Base-by-base conservation (phyloP, 2,888 invertebrate species). In the Pollenia angustigena region DNA sequence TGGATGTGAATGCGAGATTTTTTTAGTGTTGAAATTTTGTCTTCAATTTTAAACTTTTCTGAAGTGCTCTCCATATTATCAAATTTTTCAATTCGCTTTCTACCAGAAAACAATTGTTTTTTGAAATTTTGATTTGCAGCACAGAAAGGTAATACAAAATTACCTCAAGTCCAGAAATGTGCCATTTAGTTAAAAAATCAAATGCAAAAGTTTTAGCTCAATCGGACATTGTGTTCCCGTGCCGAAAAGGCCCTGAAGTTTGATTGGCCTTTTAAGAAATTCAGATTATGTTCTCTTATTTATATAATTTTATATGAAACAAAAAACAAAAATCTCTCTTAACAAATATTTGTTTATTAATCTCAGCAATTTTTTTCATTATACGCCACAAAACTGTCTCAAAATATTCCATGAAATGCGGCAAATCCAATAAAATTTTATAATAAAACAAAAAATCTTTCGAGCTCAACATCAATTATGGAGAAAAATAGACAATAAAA, bases 331-430 rank as follows among this genome's bases (percentile, higher is more conserved):
- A 52, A 16, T 16, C 52, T 16, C 12, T 8, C 9, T 12, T 7
- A n/a, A 14, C 18, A 42, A 69, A 42, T 52, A 69, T 32, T 69
- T 18, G 40, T 54, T 69, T 50, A 11, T 2, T n/a, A 3, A n/a
- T 16, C 14, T 50, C 50, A n/a, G n/a, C 23, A 9, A 32, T 32
- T n/a, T 50, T 46, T 12, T 48, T 18, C 46, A 8, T 46, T 12
- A n/a, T n/a, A 50, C 32, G 10, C 6, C 16, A n/a, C 50, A 10
- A 68, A 68, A 40, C 7, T 32, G 16, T 52, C 40, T 11, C 40
- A 68, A 68, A 54, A 69, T 40, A 42, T 68, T 68, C 68, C 50
- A 68, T 68, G n/a, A 10, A 6, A 52, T 69, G 44, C 18, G 16
- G 10, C 44, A 64, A 46, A 44, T 10, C 4, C n/a, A 44, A n/a